A percentile compares a stretch with the other conserved stretches of the same genome.
Evolutionary conservation across 2,888 invertebrate species (phyloP).

Genomic region (Microchrysa polita): DNA sequence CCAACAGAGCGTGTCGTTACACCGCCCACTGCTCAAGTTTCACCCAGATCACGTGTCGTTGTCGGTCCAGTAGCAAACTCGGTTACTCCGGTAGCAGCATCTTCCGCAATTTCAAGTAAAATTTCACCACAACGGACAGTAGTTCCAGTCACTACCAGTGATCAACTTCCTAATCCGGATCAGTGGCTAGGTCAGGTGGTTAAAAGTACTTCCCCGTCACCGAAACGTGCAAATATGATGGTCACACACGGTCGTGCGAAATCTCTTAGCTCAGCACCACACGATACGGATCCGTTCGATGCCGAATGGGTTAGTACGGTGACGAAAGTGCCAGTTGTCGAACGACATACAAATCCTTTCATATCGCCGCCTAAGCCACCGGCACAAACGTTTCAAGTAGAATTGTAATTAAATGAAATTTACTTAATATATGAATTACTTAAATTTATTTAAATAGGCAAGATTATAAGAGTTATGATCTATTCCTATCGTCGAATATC

Average conservation of each 20-base stretch:
- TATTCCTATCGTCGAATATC: slow-evolving; percentile 8
- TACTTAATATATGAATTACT: slow-evolving; percentile 34
- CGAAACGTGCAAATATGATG: slow-evolving; percentile 68
- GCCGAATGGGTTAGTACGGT: slow-evolving; percentile 83
- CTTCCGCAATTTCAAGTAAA: slow-evolving; percentile 52
- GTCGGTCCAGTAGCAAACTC: slow-evolving; percentile 69
- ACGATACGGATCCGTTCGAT: slow-evolving; percentile 77
- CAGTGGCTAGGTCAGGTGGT: slow-evolving; percentile 84
- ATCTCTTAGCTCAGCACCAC: slow-evolving; percentile 67
- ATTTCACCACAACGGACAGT: slow-evolving; percentile 54
- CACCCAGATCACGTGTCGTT: slow-evolving; percentile 75
- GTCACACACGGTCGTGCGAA: slow-evolving; percentile 69
- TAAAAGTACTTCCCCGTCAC: slow-evolving; percentile 68
- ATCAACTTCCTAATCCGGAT: slow-evolving; percentile 78
- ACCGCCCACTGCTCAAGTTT: slow-evolving; percentile 62
- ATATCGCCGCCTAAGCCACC: slow-evolving; percentile 65
- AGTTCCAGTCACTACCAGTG: slow-evolving; percentile 60
- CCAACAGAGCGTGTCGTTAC: slow-evolving; percentile 51
- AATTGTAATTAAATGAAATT: slow-evolving; percentile 57
- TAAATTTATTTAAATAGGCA: slow-evolving; percentile 34
- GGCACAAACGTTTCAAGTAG: slow-evolving; percentile 65
- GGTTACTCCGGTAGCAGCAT: slow-evolving; percentile 62
- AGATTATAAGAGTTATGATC: slow-evolving; percentile 3
- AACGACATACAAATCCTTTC: slow-evolving; percentile 64
- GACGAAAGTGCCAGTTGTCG: slow-evolving; percentile 64